Evolutionary conservation across 2,888 invertebrate species (phyloP).

Genomic region (Biston betularia): DNA sequence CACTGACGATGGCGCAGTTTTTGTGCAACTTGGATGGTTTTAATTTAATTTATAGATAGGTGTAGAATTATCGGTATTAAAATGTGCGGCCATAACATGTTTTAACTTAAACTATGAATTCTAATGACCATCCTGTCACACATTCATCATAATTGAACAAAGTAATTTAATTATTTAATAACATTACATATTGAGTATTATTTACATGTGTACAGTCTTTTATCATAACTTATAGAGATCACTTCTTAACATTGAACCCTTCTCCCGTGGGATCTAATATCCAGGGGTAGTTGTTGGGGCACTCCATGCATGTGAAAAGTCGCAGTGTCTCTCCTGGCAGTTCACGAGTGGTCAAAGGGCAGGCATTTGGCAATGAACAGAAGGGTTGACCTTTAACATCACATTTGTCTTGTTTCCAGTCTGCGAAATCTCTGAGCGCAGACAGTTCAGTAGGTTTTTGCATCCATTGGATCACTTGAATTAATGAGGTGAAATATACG

Average conservation of each 20-base stretch:
- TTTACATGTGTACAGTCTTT: constrained; percentile 86
- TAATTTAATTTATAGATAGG: neutral
- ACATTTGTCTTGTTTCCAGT: constrained; percentile 97
- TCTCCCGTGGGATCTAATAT: constrained; percentile 97
- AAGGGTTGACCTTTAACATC: constrained; percentile 97
- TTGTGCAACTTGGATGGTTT: neutral
- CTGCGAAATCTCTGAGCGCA: constrained; percentile 95
- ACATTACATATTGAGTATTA: constrained; percentile 81
- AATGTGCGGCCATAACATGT: constrained; percentile 20
- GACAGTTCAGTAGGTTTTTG: constrained; percentile 96
- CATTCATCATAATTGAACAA: constrained; percentile 54
- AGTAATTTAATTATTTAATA: constrained; percentile 68
- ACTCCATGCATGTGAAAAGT: constrained; percentile 98
- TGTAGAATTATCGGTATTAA: neutral
- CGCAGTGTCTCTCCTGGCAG: constrained; percentile 96
- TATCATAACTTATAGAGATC: constrained; percentile 83
- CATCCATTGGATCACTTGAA: constrained; percentile 98
- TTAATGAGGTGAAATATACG: constrained; percentile 96
- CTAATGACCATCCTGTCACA: constrained; percentile 55
- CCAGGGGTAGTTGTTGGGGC: constrained; percentile 98
- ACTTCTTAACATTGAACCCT: constrained; percentile 94
- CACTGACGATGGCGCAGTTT: constrained; percentile 22
- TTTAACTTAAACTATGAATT: constrained; percentile 38
- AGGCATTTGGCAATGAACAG: constrained; percentile 96
- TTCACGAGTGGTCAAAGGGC: constrained; percentile 95